Base-by-base conservation (phyloP, 35 echinoderm and acorn worm genomes). In the Eucidaris tribuloides region DNA sequence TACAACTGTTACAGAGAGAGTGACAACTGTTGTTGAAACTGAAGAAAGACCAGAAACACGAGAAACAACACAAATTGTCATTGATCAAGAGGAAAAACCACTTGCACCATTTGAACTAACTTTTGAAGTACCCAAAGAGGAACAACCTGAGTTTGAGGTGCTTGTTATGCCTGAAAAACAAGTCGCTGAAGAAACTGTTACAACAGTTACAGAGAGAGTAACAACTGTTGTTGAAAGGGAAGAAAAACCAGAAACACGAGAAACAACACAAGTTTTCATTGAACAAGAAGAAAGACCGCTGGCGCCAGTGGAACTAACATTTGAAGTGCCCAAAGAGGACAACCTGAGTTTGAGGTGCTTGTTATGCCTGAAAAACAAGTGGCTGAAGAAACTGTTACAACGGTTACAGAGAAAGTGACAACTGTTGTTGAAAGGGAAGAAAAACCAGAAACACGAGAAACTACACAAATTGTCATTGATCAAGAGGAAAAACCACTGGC, bases 311-410 rank as follows among this genome's bases (percentile, higher is more conserved):
- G 89, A 91, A 32, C 28, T 90, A 13, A 84, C 82, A 11, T 62
- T 91, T 39, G 76, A 71, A 34, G 35, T 91, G 36, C 70, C 81
- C 36, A 70, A 71, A 72, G 89, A 85, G 46, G 62, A 45, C 4
- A 85, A 14, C 89, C 89, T 46, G 79, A 91, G 46, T 91, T 46
- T 91, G 89, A 84, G 52, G 89, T 86, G 17, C 71, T 91, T 85
- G 89, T 91, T 18, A 62, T 91, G 29, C 84, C 82, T 65, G 43
- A 30, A 1, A 39, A 58, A 54, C 45, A 80, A 5, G 41, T 41
- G 17, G 56, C 74, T 25, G 46, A 71, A 13, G 78, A 82, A 65
- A 74, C 38, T 74, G 58, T 58, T 55, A 74, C 68, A 44, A 68
- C 65, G 15, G 27, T 83, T 46, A 62, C 58, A 44, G 35, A 63